Base-by-base conservation (phyloP, 2,113 vertebrate species). In the Ameiurus melas region DNA sequence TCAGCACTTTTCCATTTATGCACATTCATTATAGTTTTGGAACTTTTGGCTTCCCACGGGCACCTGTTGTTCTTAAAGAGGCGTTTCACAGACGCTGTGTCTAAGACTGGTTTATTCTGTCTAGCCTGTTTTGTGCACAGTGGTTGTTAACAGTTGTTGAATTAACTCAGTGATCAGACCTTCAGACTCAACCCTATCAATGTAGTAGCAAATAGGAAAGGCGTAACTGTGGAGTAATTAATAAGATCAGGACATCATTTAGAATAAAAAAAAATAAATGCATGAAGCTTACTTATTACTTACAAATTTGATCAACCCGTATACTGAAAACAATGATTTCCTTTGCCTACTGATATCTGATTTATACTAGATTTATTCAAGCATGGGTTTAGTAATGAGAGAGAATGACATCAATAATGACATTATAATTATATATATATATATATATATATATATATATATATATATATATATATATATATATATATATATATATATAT, bases 41-140 rank as follows among this genome's bases (percentile, higher is more conserved):
- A 22, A 47, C 62, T 71, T 85, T 85, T 85, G 83, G 83, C 83
- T 5, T 70, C 1, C 83, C 83, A 85, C 30, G 4, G 19, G 25
- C 62, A 53, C 43, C 39, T 70, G 83, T 55, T 36, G 62, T 55
- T 25, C 57, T 43, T 30, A 70, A 53, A 22, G 2, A 64, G 83
- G 77, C 27, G 47, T 55, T 55, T 55, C 27, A 30, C 27, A 55
- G 77, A 55, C 47, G 30, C 47, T 33, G 57, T 14, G 30, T 62
- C 10, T 39, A 39, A 60, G 80, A 83, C 80, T 62, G 80, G 80
- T 83, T 83, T 82, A 82, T 82, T 83, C 80, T 25, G 80, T 62
- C 57, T 39, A 83, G 80, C 80, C 80, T 83, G 80, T 83, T 83
- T 81, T 57, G 57, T 33, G 53, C 57, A 20, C 55, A 81, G 30